Evolutionary conservation across 2,113 vertebrate species (phyloP).

Genomic region (Pongo pygmaeus): DNA sequence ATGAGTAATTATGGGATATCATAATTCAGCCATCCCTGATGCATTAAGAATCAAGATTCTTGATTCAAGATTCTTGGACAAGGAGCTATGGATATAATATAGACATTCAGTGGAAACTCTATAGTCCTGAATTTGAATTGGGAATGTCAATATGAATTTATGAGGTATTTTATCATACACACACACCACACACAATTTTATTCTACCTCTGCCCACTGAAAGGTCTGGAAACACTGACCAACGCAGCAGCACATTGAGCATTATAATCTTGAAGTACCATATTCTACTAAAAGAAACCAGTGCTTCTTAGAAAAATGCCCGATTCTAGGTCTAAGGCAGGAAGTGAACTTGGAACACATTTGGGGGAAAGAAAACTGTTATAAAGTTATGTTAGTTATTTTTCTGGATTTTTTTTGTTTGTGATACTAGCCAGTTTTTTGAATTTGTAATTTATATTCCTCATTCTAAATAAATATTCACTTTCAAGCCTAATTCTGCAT

Average conservation of each 20-base stretch:
- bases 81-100: not conserved
- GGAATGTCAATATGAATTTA: not conserved
- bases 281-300: not conserved
- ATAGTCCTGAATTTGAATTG: not conserved
- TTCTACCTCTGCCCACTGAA: not conserved
- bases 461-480: not conserved
- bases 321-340: not conserved
- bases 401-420: not conserved
- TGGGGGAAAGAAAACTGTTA: not conserved
- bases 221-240: not conserved
- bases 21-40: not conserved
- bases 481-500: not conserved
- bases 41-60: not conserved
- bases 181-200: not conserved
- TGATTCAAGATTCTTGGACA: not conserved
- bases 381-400: slow-evolving; percentile 8
- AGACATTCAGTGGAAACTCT: not conserved
- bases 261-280: not conserved
- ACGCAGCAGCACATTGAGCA: not conserved
- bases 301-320: not conserved
- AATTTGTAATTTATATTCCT: slow-evolving; percentile 31
- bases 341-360: not conserved
- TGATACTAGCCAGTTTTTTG: not conserved
- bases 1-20: not conserved
- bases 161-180: not conserved